Percentiles rank a stretch among this genome's conserved stretches.
phyloP scores from a whole-genome alignment of 1,140 invertebrate species.

The Oscheius sp. region DNA sequence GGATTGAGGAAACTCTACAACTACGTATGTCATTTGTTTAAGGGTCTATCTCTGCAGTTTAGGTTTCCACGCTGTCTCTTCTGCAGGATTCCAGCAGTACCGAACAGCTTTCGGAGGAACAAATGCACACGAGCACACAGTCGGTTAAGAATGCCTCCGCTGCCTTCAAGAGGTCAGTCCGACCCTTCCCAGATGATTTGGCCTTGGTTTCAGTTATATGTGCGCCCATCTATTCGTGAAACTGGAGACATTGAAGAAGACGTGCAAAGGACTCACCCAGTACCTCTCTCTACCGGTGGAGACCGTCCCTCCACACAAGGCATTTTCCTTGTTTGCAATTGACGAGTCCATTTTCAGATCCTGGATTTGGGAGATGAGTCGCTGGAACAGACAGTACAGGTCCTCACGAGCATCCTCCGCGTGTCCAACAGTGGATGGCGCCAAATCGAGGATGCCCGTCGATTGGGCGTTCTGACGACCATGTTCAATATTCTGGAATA shows the following conservation, averaged over 20 bases:
- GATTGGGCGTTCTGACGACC: background rate
- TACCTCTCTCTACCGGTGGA: background rate
- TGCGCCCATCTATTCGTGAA: constrained; percentile 76
- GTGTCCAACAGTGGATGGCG: background rate
- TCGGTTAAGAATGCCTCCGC: constrained; percentile 6
- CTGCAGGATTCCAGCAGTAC: constrained; percentile 5
- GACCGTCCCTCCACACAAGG: background rate
- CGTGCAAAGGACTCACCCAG: background rate
- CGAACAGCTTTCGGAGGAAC: constrained; percentile 14
- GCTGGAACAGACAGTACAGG: background rate
- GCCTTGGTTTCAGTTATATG: constrained; percentile 16
- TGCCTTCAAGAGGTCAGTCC: constrained; percentile 65
- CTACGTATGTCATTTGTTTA: constrained; percentile 68
- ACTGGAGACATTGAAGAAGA: constrained; percentile 62
- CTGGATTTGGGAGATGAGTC: constrained; percentile 10
- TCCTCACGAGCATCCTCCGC: background rate
- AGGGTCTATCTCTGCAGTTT: background rate
- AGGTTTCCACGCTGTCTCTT: constrained; percentile 35
- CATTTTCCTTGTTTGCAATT: background rate
- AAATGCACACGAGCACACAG: constrained; percentile 37
- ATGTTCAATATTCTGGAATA: constrained; percentile 1
- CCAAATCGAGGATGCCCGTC: background rate
- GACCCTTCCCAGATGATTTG: background rate
- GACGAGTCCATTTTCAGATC: background rate
- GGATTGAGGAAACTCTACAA: constrained; percentile 87